Evolutionary conservation across 2,888 invertebrate species (phyloP).

Genomic region (Amaurobius ferox): DNA sequence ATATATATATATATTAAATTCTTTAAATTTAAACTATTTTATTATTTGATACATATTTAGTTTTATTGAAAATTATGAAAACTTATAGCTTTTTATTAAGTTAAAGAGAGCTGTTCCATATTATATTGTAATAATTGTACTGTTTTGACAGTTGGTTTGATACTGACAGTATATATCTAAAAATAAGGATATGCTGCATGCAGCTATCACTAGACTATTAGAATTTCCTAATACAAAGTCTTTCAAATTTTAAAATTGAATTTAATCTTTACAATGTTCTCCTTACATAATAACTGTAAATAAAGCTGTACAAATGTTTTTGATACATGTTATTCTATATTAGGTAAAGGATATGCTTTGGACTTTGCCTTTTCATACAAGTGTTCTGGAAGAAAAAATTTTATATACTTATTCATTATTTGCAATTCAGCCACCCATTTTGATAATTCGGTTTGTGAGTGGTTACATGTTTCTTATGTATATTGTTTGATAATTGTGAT

Average conservation of each 20-base stretch:
- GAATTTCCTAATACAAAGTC: slow-evolving; percentile 56
- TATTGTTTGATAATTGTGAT: slow-evolving; percentile 7
- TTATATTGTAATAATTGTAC: no score
- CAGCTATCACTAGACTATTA: slow-evolving; percentile 54
- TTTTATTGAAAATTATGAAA: no score
- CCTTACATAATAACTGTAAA: slow-evolving; percentile 60
- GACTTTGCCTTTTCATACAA: slow-evolving; percentile 62
- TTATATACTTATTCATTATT: slow-evolving; percentile 23
- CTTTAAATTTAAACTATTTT: not conserved
- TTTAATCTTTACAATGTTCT: slow-evolving; percentile 53
- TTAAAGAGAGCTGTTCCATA: no score
- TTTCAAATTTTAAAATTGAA: slow-evolving; percentile 61
- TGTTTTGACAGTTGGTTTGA: slow-evolving; percentile 18
- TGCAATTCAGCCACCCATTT: not conserved
- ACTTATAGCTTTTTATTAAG: no score
- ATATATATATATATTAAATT: not conserved
- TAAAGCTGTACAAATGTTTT: slow-evolving; percentile 70
- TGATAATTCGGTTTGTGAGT: slow-evolving; percentile 13
- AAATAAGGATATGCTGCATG: slow-evolving; percentile 31
- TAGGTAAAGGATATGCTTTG: slow-evolving; percentile 64
- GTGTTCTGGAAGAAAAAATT: slow-evolving; percentile 24
- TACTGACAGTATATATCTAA: slow-evolving; percentile 51
- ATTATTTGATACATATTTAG: no score
- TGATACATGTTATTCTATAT: slow-evolving; percentile 70
- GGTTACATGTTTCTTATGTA: not conserved